Evolutionary conservation across 2,113 vertebrate species (phyloP), one percentile per base, ranked within the genome.

Genomic region (Leucoraja erinaceus): DNA sequence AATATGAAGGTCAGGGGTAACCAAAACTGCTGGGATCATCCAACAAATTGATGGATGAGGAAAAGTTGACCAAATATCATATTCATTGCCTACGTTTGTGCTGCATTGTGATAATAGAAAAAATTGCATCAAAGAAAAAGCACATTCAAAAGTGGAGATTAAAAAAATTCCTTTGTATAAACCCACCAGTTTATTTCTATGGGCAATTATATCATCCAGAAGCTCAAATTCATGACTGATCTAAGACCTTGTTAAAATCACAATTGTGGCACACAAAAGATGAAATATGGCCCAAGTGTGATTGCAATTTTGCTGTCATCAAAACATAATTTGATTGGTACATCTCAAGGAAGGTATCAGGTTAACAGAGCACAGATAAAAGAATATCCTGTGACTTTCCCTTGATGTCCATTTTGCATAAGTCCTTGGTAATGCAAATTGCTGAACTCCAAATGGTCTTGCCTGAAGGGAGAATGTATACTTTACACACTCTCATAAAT

Each of bases 391-490:
- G 98, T 98, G 97, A 98, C 97, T 97, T 97, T 97, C 96, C 96
- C 98, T 98, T 99, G 97, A 98, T 98, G 98, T 97, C 96, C 97
- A 96, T 98, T 98, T 98, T 98, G 97, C 97, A 97, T 96, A 97
- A 98, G 97, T 98, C 97, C 97, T 98, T 97, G 96, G 97, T 98
- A 98, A 98, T 98, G 96, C 97, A 98, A 98, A 98, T 97, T 98
- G 97, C 98, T 98, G 98, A 98, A 98, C 97, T 98, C 97, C 97
- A 98, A 98, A 98, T 98, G 97, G 97, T 98, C 97, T 98, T 97
- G 97, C 97, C 97, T 97, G 96, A 96, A 97, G 98, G 97, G 96
- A 96, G 96, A 96, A 96, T 97, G 96, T 97, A 96, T 96, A 96
- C 96, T 98, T 98, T 97, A 97, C 97, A 96, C 97, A 96, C 95